Evolutionary conservation across 2,888 invertebrate species (phyloP), one percentile per base, ranked within the genome.

Genomic region (Apamea monoglypha): DNA sequence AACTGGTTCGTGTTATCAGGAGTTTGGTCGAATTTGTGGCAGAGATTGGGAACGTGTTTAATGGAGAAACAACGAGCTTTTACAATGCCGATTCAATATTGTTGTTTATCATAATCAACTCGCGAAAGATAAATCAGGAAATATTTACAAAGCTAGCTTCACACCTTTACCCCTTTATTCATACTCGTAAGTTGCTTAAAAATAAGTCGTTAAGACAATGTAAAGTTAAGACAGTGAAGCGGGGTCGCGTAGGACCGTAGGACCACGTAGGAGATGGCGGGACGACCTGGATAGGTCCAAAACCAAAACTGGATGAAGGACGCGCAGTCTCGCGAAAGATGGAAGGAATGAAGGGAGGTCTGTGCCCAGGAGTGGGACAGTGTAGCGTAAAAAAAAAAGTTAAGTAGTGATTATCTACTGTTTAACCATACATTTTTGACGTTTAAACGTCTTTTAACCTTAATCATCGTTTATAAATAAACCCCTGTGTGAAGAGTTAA

Each of bases 1-100:
- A 71, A 83, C 78, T 71, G 56, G 50, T 47, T 61, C 44, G 78
- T 53, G 79, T 83, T 81, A 78, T 81, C 81, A 67, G 16, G 53
- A n/a, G 2, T 64, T 50, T 66, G 66, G 59, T 83, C 44, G 53
- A 53, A 66, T 67, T 77, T 61, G 69, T 83, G 67, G 53, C 29
- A 40, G 61, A 47, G 76, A 77, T 56, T 77, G 47, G 61, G 16
- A 40, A 40, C 29, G 59, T 59, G 61, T 78, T 59, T 59, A 47
- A 25, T 68, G 21, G 21, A 8, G 36, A 8, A 78, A 67, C 29
- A 59, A 18, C 14, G 36, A 47, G 78, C n/a, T 47, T n/a, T 10
- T 0, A 53, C 32, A 36, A 53, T 75, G 44, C 18, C 18, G 18
- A 80, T 53, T 67, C 32, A 53, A 18, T 53, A 32, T 69, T 8